Base-by-base conservation (phyloP, 2,113 vertebrate species). In the Notiomystis cincta region DNA sequence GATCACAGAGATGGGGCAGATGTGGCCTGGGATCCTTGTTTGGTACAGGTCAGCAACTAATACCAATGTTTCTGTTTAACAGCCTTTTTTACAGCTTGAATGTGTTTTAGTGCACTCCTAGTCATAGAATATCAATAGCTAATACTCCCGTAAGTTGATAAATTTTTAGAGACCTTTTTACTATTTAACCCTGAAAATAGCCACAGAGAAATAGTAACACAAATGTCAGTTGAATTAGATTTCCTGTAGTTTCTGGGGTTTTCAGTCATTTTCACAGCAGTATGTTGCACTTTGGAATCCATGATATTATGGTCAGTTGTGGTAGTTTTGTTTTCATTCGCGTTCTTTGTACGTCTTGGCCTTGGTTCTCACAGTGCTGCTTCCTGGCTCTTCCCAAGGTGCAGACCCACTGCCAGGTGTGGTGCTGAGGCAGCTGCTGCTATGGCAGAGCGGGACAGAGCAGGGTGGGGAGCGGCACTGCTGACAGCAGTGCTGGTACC, bases 321-420 rank as follows among this genome's bases (percentile, higher is more conserved):
- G 1, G 53, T 37, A 38, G 51, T 19, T 75, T 28, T 2, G 0
- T 72, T 77, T 73, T 56, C 24, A 4, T 22, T 56, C 3, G 0
- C 1, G 9, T 42, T 38, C 48, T 28, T 21, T 30, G 30, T 37
- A 20, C 0, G 2, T 51, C 47, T 53, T 30, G 67, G 67, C 77
- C 25, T 31, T 11, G 7, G 22, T n/a, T 54, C 2, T 0, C 2
- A 11, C 57, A 24, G 66, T 10, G 8, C 13, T 16, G 65, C 66
- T 44, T 44, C 33, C 27, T 8, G 31, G 30, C 57, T 51, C 30
- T 23, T 33, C 11, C n/a, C 22, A 1, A 1, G 0, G 3, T 1
- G 0, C 37, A 11, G 69, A 7, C 3, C 11, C 9, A 2, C 42
- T 19, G 70, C 0, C 13, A 8, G 27, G 35, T 10, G 21, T 2